These are phyloP conservation scores for Pinna nobilis DNA, from an alignment of 1,140 invertebrate genomes.

Conservation along the genomic window DNA sequence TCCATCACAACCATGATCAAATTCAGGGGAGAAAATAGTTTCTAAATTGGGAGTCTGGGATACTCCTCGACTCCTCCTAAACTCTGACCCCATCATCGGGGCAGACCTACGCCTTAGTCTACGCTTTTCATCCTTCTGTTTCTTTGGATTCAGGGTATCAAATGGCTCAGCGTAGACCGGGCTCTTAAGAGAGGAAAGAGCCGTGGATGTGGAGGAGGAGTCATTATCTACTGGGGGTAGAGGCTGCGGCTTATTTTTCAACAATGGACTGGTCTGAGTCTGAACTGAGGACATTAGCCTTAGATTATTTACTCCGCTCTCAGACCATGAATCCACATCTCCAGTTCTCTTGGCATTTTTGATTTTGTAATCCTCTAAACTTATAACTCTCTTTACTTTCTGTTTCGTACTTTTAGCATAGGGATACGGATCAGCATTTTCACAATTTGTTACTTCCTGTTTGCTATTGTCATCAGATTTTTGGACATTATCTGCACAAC, in stretches of 20 bases:
- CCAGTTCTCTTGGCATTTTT: constrained; percentile 31
- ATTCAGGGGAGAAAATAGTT: constrained; percentile 53
- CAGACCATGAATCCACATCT: constrained; percentile 35
- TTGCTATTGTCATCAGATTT: constrained; percentile 45
- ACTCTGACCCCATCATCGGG: constrained; percentile 38
- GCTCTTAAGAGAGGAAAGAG: constrained; percentile 76
- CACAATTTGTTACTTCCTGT: neutral
- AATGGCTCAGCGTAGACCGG: constrained; percentile 95
- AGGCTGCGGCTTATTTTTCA: constrained; percentile 52
- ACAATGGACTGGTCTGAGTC: constrained; percentile 48
- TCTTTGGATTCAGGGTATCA: constrained; percentile 80
- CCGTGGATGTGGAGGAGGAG: constrained; percentile 55
- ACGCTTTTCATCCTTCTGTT: constrained; percentile 29
- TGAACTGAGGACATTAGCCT: constrained; percentile 34
- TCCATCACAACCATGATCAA: constrained; percentile 1
- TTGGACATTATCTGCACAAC: neutral
- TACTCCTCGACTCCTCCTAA: constrained; percentile 35
- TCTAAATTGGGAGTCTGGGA: constrained; percentile 41
- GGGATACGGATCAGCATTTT: neutral
- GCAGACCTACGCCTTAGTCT: constrained; percentile 46
- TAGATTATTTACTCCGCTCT: constrained; percentile 30
- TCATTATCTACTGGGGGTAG: constrained; percentile 29
- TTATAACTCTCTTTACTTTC: constrained; percentile 19
- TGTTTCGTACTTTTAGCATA: constrained; percentile 14
- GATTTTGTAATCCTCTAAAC: constrained; percentile 39